Evolutionary conservation across 2,113 vertebrate genomes (phyloP), one percentile per base, ranked within the genome.

Genomic region (Pteropus alecto): DNA sequence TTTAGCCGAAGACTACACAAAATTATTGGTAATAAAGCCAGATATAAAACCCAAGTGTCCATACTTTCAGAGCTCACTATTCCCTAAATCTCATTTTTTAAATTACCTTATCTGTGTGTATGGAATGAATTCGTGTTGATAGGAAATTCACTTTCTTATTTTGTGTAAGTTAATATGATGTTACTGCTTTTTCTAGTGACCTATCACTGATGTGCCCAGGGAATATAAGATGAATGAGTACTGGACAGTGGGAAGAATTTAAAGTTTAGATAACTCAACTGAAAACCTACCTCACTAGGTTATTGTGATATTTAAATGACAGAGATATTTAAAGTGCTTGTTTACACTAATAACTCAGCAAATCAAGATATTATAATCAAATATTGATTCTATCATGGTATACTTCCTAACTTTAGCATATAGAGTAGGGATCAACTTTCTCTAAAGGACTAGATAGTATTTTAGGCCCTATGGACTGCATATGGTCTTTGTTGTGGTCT

Each of bases 311-410:
- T 71, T 95, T 95, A 87, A 60, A 28, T 86, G 51, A 48, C 48
- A 94, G 26, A 93, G 48, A 51, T 78, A 95, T 77, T 97, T 96
- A 78, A 88, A 77, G 35, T 90, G 12, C 46, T 93, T 85, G 0
- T 73, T 96, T 82, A 95, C 28, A 95, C 24, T 46, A 94, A 95
- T 70, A 96, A 87, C 54, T 79, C 38, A 73, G 56, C 38, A 95
- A 63, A 56, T 97, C 58, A 94, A 77, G n/a, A 35, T 74, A 41
- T 46, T 91, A 1, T 85, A 85, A 93, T 95, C 14, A 94, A 56
- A 77, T 77, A 10, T 63, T 87, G 16, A 35, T 96, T 92, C 33
- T 61, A 81, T 90, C 46, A 48, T 87, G 11, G 35, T 54, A 61
- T 81, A 74, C 92, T 70, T 88, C 16, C 41, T 78, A 91, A 87